phyloP scores from a whole-genome alignment of 2,113 vertebrate species.

The Nipponia nippon region DNA sequence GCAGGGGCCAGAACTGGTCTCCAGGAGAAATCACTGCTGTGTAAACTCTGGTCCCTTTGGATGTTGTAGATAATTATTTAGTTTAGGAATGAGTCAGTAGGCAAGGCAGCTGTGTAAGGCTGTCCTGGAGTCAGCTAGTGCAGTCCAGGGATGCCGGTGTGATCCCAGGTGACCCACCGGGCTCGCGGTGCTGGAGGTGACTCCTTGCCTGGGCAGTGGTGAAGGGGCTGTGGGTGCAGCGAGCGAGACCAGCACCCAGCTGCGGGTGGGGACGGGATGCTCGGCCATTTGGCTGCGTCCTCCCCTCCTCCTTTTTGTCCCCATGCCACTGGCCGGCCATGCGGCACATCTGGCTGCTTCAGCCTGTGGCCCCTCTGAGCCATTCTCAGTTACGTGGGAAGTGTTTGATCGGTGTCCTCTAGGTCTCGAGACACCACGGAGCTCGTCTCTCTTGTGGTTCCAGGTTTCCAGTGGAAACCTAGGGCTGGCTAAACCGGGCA shows the following conservation, averaged over 20 bases:
- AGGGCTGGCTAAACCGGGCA: background rate
- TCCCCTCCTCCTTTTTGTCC: background rate
- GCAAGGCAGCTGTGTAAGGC: background rate
- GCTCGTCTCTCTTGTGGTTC: background rate
- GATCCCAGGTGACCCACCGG: accelerated
- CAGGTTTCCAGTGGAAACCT: background rate
- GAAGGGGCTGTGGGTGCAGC: background rate
- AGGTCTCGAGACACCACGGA: accelerated
- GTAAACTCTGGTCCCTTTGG: background rate
- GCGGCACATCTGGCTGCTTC: background rate
- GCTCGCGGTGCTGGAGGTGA: accelerated
- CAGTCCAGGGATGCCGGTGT: background rate
- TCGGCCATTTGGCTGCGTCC: accelerated
- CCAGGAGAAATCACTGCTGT: accelerated
- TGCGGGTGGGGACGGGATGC: accelerated
- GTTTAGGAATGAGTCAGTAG: accelerated
- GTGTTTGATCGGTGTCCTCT: background rate
- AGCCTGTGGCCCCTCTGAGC: background rate
- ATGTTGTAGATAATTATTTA: accelerated
- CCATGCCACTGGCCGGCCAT: accelerated
- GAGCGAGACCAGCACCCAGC: background rate
- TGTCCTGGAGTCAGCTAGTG: background rate
- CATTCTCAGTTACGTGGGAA: accelerated
- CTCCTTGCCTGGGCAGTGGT: background rate
- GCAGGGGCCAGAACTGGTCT: accelerated